Evolutionary conservation across 1,140 invertebrate species (phyloP).

Genomic region (Saccostrea cuccullata): DNA sequence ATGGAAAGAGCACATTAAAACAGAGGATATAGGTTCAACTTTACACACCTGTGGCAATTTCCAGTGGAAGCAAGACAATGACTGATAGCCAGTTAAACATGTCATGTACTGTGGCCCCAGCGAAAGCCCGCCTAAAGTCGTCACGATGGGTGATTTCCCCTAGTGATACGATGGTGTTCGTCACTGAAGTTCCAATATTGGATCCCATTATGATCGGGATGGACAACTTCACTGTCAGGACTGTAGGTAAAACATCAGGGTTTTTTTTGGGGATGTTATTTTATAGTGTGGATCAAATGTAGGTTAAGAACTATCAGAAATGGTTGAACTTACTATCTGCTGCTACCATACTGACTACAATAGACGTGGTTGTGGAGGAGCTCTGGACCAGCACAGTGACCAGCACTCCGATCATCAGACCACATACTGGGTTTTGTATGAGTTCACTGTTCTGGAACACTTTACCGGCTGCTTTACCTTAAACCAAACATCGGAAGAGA

Average conservation of each 20-base stretch:
- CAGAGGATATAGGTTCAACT: too few species aligned
- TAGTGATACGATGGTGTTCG: conserved; percentile 82
- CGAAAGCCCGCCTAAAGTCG: conserved; percentile 81
- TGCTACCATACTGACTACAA: conserved; percentile 83
- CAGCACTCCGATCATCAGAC: conserved; percentile 83
- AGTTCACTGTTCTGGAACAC: conserved; percentile 76
- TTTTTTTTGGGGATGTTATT: too few species aligned
- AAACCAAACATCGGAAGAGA: neutral
- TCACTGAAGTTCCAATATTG: conserved; percentile 83
- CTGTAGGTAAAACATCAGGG: conserved; percentile 58
- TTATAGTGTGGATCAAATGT: too few species aligned
- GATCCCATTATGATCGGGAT: conserved; percentile 84
- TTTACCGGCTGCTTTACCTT: conserved; percentile 64
- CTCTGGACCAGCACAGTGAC: conserved; percentile 83
- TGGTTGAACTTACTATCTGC: conserved; percentile 64
- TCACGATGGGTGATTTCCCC: conserved; percentile 74
- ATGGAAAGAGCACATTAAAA: too few species aligned
- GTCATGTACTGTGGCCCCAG: conserved; percentile 82
- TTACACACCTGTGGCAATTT: conserved; percentile 72
- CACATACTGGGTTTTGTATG: conserved; percentile 86
- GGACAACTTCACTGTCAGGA: conserved; percentile 79
- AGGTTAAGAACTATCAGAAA: neutral
- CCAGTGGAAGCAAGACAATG: conserved; percentile 80
- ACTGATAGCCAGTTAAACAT: conserved; percentile 82
- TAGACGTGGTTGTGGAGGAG: conserved; percentile 83